Evolutionary conservation across 2,888 invertebrate species (phyloP), one percentile per base, ranked within the genome.

Genomic region (Auanema freiburgensis): DNA sequence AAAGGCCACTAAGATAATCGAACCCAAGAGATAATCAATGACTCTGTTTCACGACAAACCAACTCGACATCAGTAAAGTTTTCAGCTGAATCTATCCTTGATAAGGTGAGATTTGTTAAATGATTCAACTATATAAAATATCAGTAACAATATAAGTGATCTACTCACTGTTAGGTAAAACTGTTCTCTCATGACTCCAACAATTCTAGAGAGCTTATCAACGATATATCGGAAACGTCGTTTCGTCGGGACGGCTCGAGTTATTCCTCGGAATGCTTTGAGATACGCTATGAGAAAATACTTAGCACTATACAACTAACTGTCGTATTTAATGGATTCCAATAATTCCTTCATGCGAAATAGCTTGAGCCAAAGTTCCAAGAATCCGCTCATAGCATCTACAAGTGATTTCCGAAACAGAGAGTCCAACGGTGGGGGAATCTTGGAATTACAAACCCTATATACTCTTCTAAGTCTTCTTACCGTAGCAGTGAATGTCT

Each of bases 361-460:
- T n/a, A 62, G 57, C 4, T 44, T 25, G 2, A 62, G 14, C 62
- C 62, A 62, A 1, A 23, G 51, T n/a, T 62, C 57, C 5, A 62
- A 42, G 14, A 41, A 25, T 8, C 40, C 11, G 21, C 51, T 62
- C 16, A 57, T 11, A 14, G 57, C 8, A n/a, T 11, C 21, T 14
- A 62, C 33, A 1, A 62, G 50, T 1, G 51, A 40, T 25, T 41
- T 42, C 1, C 42, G 10, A 6, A 57, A 18, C 42, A 62, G 10
- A 25, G 43, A 10, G 24, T 49, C 21, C 14, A 62, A 51, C 4
- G 23, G 41, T 11, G 18, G 25, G 4, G 44, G 12, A 4, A 55
- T 42, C 59, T 52, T n/a, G n/a, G n/a, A n/a, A n/a, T 24, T 5
- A 46, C n/a, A 46, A 2, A 46, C 46, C 46, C 46, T 46, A 16